Evolutionary conservation across 2,888 invertebrate genomes (phyloP).

Genomic region (Drosophila leonis): DNA sequence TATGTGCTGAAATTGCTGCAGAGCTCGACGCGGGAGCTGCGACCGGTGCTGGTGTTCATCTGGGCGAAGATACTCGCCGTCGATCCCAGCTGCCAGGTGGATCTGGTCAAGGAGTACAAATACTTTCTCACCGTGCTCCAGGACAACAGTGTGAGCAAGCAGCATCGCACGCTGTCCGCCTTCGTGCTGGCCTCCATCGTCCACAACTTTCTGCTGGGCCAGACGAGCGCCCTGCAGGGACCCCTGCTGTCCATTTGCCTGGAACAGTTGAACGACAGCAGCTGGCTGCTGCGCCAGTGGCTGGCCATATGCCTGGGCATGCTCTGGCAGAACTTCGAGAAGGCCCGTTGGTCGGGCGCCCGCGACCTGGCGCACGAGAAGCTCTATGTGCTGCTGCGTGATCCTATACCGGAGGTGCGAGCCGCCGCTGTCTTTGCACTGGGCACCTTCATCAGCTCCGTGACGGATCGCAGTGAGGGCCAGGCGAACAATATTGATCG

Average conservation of each 20-base stretch:
- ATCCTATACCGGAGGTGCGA: constrained; percentile 95
- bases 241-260: constrained; percentile 96
- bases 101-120: constrained; percentile 97
- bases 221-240: constrained; percentile 95
- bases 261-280: constrained; percentile 92
- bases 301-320: constrained; percentile 94
- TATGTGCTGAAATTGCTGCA: constrained; percentile 98
- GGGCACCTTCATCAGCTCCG: constrained; percentile 96
- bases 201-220: constrained; percentile 94
- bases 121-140: constrained; percentile 97
- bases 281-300: constrained; percentile 92
- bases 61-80: constrained; percentile 99
- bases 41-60: constrained; percentile 97
- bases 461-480: constrained; percentile 93
- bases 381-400: constrained; percentile 91
- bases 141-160: constrained; percentile 93
- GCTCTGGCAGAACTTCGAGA: constrained; percentile 95
- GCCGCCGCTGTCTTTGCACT: constrained; percentile 97
- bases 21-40: constrained; percentile 95
- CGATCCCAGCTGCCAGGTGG: constrained; percentile 97
- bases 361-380: constrained; percentile 98
- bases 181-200: constrained; percentile 98
- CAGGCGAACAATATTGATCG: constrained; percentile 98
- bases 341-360: constrained; percentile 97
- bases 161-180: constrained; percentile 96